Percentiles rank a stretch among this genome's conserved stretches.
Evolutionary conservation across 2,797 vertebrate genomes (phyloP).

Genomic region (Natrix natrix): DNA sequence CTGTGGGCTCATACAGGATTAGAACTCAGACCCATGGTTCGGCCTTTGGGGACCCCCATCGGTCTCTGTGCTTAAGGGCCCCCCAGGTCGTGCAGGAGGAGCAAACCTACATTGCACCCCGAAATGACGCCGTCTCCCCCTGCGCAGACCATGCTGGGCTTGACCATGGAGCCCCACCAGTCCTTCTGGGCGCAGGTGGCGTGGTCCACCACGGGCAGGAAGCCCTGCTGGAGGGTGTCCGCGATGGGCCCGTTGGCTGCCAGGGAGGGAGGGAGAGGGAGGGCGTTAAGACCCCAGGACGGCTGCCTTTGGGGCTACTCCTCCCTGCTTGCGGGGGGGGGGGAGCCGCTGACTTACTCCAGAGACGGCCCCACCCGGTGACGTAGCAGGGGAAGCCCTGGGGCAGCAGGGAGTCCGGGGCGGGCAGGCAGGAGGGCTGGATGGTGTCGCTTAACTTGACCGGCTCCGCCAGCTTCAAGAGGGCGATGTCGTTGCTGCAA

Average conservation of each 20-base stretch:
- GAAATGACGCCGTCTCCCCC: slow-evolving; percentile 82
- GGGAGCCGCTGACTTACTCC: slow-evolving; percentile 70
- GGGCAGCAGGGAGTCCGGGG: slow-evolving; percentile 58
- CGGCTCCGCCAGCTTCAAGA: slow-evolving; percentile 81
- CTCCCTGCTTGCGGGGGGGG: too few species aligned
- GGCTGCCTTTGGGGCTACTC: not conserved
- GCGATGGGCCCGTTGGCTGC: slow-evolving; percentile 85
- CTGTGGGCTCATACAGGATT: too few species aligned
- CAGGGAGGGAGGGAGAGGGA: accelerated
- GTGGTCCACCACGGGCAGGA: slow-evolving; percentile 85
- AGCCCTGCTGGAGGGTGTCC: slow-evolving; percentile 86
- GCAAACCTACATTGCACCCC: slow-evolving; percentile 82
- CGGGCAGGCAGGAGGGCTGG: slow-evolving; percentile 79
- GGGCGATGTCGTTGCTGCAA: slow-evolving; percentile 84
- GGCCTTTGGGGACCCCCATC: not conserved
- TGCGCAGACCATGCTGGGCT: slow-evolving; percentile 80
- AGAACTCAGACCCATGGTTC: not conserved
- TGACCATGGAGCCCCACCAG: slow-evolving; percentile 83
- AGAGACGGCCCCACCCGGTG: slow-evolving; percentile 83
- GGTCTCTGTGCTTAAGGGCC: not conserved
- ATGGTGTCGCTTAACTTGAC: slow-evolving; percentile 74
- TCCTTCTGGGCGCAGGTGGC: slow-evolving; percentile 77
- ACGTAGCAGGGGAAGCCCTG: slow-evolving; percentile 76
- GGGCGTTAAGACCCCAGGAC: accelerated
- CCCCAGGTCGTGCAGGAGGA: not conserved